A percentile compares a stretch with the other conserved stretches of the same genome.
phyloP scores from a whole-genome alignment of 2,888 invertebrate genomes.

The Ophioninae sp. region DNA sequence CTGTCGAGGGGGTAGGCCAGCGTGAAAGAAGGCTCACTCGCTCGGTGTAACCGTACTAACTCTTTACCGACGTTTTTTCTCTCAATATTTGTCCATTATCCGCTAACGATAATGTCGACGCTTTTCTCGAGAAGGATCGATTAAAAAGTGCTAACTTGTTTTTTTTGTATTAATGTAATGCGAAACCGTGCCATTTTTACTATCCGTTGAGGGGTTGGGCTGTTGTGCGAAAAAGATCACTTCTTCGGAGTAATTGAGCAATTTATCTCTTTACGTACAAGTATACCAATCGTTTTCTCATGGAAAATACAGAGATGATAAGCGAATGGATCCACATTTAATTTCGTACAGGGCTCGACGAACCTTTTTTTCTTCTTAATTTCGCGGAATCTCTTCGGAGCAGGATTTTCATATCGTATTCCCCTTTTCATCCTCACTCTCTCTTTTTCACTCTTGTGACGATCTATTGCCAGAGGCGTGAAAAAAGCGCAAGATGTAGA shows the following conservation, averaged over 20 bases:
- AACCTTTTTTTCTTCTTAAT: constrained; percentile 4
- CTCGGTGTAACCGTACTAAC: too few relatives aligned
- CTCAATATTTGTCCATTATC: too few relatives aligned
- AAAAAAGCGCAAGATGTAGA: constrained; percentile 53
- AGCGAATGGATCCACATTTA: constrained; percentile 51
- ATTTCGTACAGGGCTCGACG: constrained; percentile 42
- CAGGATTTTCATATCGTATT: background rate
- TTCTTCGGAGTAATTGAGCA: constrained; percentile 72
- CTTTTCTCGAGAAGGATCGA: too few relatives aligned
- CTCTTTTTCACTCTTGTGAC: constrained; percentile 44
- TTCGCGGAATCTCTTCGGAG: background rate
- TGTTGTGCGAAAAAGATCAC: too few relatives aligned
- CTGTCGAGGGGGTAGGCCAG: too few relatives aligned
- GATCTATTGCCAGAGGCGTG: constrained; percentile 46
- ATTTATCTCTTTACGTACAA: constrained; percentile 9
- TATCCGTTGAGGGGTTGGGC: too few relatives aligned
- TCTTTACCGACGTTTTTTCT: too few relatives aligned
- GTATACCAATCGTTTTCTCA: constrained; percentile 4
- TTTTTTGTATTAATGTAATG: too few relatives aligned
- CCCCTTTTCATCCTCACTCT: constrained; percentile 55
- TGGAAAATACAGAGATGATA: constrained; percentile 26
- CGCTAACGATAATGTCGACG: too few relatives aligned
- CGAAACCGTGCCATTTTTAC: too few relatives aligned
- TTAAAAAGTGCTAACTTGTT: too few relatives aligned
- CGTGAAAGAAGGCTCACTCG: too few relatives aligned